Conservation (phyloP, 2,888 invertebrate genomes). For the Eupithecia dodoneata region DNA sequence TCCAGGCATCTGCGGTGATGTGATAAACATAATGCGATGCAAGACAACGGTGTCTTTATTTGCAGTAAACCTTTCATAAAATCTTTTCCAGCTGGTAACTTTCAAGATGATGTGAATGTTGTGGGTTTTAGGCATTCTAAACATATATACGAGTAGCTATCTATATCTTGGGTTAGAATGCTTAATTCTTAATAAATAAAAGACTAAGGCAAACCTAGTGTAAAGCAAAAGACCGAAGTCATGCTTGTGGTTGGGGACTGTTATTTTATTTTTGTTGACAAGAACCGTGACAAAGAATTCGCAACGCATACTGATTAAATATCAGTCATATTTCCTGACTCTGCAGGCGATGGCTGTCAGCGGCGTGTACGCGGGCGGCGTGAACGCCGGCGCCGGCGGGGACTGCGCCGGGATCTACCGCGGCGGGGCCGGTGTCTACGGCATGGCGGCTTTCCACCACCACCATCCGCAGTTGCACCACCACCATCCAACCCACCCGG, state of each 20-base stretch:
- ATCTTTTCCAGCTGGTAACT: constrained; percentile 44
- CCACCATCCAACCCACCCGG: constrained; percentile 74
- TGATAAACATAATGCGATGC: constrained; percentile 33
- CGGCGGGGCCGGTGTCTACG: constrained; percentile 74
- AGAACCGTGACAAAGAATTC: constrained; percentile 31
- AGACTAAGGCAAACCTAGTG: neutral
- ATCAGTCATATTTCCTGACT: constrained; percentile 41
- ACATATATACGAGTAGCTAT: neutral
- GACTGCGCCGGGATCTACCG: constrained; percentile 78
- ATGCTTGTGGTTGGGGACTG: neutral
- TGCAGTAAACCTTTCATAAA: constrained; percentile 50
- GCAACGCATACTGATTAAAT: constrained; percentile 44
- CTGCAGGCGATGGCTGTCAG: constrained; percentile 75
- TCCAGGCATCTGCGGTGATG: constrained; percentile 30
- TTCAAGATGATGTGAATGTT: constrained; percentile 9
- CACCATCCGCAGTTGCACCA: constrained; percentile 77
- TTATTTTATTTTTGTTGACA: constrained; percentile 29
- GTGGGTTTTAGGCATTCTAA: neutral
- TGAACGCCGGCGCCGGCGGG: constrained; percentile 66
- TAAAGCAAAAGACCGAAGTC: neutral
- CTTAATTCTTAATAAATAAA: neutral
- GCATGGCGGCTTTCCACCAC: constrained; percentile 77
- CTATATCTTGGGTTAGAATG: no score
- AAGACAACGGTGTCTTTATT: constrained; percentile 43
- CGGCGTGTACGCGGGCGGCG: constrained; percentile 74